Evolutionary conservation across 2,797 vertebrate genomes (phyloP), one percentile per base, ranked within the genome.

Genomic region (Morus bassanus): DNA sequence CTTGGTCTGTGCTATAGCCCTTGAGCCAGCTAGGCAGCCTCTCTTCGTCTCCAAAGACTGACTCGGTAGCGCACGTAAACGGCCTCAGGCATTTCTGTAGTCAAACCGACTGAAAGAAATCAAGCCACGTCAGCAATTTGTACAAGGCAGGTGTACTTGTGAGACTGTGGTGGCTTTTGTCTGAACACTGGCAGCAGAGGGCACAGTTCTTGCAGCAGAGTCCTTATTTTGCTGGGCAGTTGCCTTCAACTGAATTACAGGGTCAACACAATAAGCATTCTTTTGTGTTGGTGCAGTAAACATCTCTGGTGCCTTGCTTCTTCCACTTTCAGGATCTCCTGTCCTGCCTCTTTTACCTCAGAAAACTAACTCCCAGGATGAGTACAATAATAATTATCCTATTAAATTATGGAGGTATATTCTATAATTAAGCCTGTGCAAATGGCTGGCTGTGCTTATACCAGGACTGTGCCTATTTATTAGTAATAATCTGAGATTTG

Each of bases 321-420:
- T 91, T 73, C 72, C 8, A 2, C 72, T 35, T 87, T 30, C 39
- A 61, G 39, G 25, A 54, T 78, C 56, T 65, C 22, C 61, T 85
- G 18, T 86, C 28, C 54, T 90, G 74, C 37, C 16, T 65, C 67
- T 56, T 90, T 48, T 41, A n/a, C 27, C 41, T 76, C 19, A 78
- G 56, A 87, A 91, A 81, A 91, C 31, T 50, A 67, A 48, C 30
- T 82, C 60, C 63, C 18, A 45, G 35, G 19, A 89, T 69, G 14
- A 74, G 21, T 51, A 82, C 35, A 86, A 68, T 79, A 93, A 5
- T 88, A 85, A 95, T 95, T 91, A 91, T 51, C 35, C 69, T 77
- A n/a, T 92, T 96, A 88, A 60, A 75, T 83, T 43, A 41, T 59
- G 33, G 30, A 79, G 35, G 24, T 19, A 7, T 75, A 50, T 79